These are phyloP conservation scores for Dicroscelio sp. DNA, from an alignment of 2,888 invertebrate species.

Conservation along the genomic window DNA sequence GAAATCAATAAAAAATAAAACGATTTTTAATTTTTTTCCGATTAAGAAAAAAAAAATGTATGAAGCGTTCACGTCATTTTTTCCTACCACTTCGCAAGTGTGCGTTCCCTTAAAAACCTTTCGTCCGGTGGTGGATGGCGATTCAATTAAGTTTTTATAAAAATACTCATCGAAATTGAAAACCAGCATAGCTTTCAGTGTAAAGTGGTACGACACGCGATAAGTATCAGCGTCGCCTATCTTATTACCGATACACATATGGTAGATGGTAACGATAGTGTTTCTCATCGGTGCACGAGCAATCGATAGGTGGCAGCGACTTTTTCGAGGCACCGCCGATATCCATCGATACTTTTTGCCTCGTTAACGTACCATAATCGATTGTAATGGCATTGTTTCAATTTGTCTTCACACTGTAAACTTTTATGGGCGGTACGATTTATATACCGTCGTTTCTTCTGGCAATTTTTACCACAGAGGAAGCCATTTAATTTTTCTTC, in stretches of 20 bases:
- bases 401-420: conserved; percentile 71
- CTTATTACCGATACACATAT: conserved; percentile 57
- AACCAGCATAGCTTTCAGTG: conserved; percentile 27
- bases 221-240: conserved; percentile 58
- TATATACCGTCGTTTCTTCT: conserved; percentile 15
- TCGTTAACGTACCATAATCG: conserved; percentile 70
- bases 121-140: too few relatives aligned
- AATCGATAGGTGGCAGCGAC: conserved; percentile 50
- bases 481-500: conserved; percentile 17
- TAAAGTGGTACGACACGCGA: conserved; percentile 1
- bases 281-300: conserved; percentile 53
- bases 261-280: conserved; percentile 58
- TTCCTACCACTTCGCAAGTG: too few relatives aligned
- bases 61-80: too few relatives aligned
- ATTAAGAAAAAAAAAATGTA: too few relatives aligned
- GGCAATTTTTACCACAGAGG: neutral
- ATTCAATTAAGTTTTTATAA: neutral
- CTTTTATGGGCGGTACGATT: conserved; percentile 46
- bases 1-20: too few relatives aligned
- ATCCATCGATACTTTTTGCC: conserved; percentile 62
- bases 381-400: conserved; percentile 75
- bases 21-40: too few relatives aligned
- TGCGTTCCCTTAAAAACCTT: too few relatives aligned
- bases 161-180: conserved; percentile 54
- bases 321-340: conserved; percentile 59